Evolutionary conservation across 1,140 invertebrate genomes (phyloP).

Genomic region (Portunus trituberculatus): DNA sequence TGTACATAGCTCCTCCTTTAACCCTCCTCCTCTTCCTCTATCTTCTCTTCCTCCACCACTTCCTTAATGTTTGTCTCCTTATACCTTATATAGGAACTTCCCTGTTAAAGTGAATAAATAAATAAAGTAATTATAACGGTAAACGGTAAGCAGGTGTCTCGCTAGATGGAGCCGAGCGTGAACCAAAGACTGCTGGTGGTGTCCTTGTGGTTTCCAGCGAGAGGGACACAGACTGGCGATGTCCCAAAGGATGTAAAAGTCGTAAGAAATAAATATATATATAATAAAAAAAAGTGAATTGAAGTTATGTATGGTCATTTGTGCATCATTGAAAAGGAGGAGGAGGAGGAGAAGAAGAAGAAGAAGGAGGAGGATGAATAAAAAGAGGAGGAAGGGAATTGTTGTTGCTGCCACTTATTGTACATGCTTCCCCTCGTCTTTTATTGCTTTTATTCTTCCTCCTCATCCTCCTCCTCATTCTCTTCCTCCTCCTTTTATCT

Average conservation of each 20-base stretch:
- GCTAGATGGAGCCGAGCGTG: background rate
- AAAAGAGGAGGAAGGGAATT: background rate
- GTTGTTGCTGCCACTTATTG: background rate
- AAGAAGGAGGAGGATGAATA: background rate
- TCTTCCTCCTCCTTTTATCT: background rate
- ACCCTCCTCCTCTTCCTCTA: background rate
- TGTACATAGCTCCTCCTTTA: background rate
- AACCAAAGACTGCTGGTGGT: background rate
- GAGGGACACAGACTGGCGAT: background rate
- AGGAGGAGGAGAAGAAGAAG: background rate
- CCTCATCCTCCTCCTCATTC: background rate
- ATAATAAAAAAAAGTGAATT: background rate
- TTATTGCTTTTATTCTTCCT: background rate
- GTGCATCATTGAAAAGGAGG: too few species aligned
- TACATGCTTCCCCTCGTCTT: background rate
- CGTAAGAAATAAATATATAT: background rate
- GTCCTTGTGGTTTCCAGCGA: background rate
- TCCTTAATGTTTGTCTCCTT: background rate
- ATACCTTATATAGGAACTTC: background rate
- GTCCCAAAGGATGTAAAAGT: background rate
- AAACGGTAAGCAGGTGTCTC: background rate
- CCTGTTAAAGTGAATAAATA: background rate
- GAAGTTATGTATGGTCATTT: slow-evolving; percentile 2
- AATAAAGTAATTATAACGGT: background rate
- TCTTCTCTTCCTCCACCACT: background rate